Evolutionary conservation across 2,888 invertebrate genomes (phyloP), one percentile per base, ranked within the genome.

Genomic region (Gymnocheta viridis): DNA sequence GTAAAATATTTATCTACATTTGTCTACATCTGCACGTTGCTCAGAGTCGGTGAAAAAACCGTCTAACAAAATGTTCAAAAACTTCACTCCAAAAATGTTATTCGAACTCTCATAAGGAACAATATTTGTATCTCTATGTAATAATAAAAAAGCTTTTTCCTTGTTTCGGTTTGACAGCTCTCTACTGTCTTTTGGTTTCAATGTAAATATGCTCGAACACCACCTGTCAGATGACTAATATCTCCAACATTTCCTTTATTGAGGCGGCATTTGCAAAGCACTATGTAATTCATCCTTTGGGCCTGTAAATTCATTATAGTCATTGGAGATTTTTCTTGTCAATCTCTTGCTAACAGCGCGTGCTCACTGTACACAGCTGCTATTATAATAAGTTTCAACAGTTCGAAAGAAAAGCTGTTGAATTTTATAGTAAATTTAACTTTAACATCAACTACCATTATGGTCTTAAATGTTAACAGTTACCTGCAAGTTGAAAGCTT

Each of bases 151-250:
- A 81, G 69, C 60, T 76, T 81, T 74, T 56, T 56, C 5, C 9
- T 41, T 29, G 2, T 4, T 9, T 44, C 4, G 27, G 7, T 62
- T 35, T 76, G 81, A 76, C 74, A 69, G 35, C 69, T 69, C 62
- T 62, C 49, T 19, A 12, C 49, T 56, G 74, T 35, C 58, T 58
- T n/a, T 74, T 73, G 60, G 12, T 47, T 74, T 74, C 10, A 4
- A 17, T 19, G 49, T 47, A 73, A 73, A 62, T 38, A 49, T 38
- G n/a, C 17, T n/a, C 17, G 12, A 70, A 51, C 85, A 82, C 85
- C 85, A 85, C 84, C 86, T 86, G 86, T 85, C 86, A 86, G 86
- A 86, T 86, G 86, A 85, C 82, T 85, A 85, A 86, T 84, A 74
- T 82, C 77, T 62, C 81, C 77, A 35, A 77, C 17, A 67, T 56